Conservation (phyloP, 2,797 vertebrate genomes). For the Enteromius afrohamiltoni region DNA sequence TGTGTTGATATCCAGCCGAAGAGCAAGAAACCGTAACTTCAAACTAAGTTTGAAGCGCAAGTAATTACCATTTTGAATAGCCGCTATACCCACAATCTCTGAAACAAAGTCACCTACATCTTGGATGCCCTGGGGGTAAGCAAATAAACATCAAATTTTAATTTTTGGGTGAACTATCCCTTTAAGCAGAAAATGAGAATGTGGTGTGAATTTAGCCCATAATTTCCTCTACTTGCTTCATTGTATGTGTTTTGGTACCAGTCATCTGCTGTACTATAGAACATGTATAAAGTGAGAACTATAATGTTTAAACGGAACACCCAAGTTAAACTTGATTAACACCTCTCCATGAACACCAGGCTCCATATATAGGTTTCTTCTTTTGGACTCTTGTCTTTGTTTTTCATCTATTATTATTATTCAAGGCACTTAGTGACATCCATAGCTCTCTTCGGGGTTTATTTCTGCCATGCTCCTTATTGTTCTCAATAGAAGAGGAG, state of each 20-base stretch:
- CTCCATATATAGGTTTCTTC: background rate
- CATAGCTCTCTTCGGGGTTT: background rate
- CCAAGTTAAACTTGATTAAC: background rate
- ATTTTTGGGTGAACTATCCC: no score
- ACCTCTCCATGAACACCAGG: background rate
- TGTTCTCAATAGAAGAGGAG: slow-evolving; percentile 21
- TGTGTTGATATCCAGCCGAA: no score
- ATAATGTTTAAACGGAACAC: background rate
- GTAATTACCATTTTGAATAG: no score
- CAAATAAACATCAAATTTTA: no score
- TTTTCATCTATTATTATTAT: slow-evolving; percentile 29
- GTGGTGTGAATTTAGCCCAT: background rate
- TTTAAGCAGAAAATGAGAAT: background rate
- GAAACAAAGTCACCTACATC: no score
- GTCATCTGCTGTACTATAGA: background rate
- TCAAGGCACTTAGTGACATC: background rate
- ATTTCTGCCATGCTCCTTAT: slow-evolving; percentile 14
- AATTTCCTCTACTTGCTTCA: background rate
- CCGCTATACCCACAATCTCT: no score
- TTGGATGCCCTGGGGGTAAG: no score
- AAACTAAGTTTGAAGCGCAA: no score
- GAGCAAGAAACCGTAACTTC: no score
- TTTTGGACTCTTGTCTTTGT: background rate
- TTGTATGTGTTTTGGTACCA: background rate
- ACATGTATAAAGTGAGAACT: background rate